Percentiles rank a stretch among this genome's conserved stretches.
phyloP scores from a whole-genome alignment of 2,888 invertebrate genomes.

The Steinernema hermaphroditum region DNA sequence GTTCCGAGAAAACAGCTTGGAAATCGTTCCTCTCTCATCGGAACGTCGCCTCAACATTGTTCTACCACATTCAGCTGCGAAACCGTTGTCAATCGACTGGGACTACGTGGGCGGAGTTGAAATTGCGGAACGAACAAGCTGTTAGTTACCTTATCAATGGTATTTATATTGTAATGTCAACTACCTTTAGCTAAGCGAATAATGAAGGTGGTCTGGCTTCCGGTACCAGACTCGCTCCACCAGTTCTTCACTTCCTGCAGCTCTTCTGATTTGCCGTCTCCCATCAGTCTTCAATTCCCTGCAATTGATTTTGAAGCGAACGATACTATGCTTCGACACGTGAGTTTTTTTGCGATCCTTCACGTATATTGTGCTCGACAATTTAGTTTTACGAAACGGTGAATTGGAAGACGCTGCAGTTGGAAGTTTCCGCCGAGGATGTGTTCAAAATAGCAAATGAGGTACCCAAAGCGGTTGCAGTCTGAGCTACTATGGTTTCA shows the following conservation, averaged over 20 bases:
- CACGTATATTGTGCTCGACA: neutral
- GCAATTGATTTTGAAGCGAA: neutral
- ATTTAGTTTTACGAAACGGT: constrained; percentile 2
- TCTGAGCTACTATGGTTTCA: neutral
- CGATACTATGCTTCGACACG: constrained; percentile 15
- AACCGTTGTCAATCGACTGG: constrained; percentile 11
- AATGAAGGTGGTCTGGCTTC: constrained; percentile 7
- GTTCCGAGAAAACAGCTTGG: constrained; percentile 5
- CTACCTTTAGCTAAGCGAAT: neutral
- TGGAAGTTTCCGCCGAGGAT: constrained; percentile 3
- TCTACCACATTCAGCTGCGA: neutral
- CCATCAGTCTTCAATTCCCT: constrained; percentile 19
- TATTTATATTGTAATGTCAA: neutral
- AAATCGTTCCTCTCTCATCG: neutral
- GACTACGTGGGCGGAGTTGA: constrained; percentile 4
- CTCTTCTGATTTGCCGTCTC: neutral
- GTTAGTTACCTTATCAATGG: neutral
- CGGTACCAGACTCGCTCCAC: constrained; percentile 3
- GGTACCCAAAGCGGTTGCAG: neutral
- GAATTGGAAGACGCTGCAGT: constrained; percentile 17
- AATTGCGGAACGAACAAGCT: constrained; percentile 18
- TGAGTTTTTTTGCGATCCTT: neutral
- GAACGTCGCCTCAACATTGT: constrained; percentile 3
- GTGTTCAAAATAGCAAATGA: constrained; percentile 11
- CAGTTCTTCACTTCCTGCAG: neutral